Evolutionary conservation across 1,140 invertebrate genomes (phyloP), one percentile per base, ranked within the genome.

Genomic region (Penaeus indicus): DNA sequence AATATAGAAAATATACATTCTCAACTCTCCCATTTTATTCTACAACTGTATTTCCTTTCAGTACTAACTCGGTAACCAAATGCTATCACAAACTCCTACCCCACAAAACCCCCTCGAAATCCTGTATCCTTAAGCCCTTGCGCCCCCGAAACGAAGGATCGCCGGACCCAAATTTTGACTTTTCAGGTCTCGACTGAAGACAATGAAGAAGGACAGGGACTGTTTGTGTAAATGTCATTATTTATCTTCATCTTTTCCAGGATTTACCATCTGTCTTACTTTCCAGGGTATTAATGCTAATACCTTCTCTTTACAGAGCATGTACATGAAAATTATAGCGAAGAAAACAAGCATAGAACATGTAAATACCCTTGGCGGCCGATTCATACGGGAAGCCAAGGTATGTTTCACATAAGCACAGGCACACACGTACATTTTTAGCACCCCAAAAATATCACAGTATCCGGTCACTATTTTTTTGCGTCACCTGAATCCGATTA

Each of bases 331-430:
- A 88, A 90, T 91, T 90, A 86, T 90, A 86, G 89, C 90, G 90
- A 91, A 91, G 90, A 97, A 96, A 91, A 96, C 96, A 91, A 96
- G 96, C 92, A 98, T 99, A 92, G 98, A 99, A 94, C 96, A 97
- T 92, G 97, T 99, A 91, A 99, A 99, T 93, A 94, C 96, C 91
- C 96, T 97, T 92, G 98, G 98, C 91, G 98, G 97, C 92, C 95
- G 97, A 93, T 97, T 97, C 93, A 98, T 99, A 92, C 95, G 98
- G 90, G 98, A 99, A 94, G 98, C 98, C 90, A 99, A 99, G 97
- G 98, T 99, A 97, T 90, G 91, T 90, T 90, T 90, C 79, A 87
- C 75, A 75, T 42, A 80, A 63, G 82, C 83, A 95, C 92, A 90
- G 60, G 27, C 79, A 83, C 86, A 88, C 81, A 88, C 21, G 72